phyloP scores from a whole-genome alignment of 1,140 invertebrate species.

The Lutraria rhynchaena region DNA sequence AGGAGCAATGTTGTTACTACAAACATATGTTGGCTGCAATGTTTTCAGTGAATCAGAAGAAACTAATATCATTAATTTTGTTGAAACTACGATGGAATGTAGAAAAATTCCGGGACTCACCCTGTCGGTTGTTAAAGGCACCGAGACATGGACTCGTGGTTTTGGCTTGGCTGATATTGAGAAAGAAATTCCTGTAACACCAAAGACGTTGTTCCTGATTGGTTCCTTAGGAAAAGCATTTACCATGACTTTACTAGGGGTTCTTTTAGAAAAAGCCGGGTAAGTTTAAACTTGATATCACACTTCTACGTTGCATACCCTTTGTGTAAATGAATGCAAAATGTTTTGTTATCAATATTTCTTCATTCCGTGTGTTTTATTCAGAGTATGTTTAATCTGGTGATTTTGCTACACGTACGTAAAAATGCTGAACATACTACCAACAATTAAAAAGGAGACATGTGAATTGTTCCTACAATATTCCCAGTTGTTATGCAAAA shows the following conservation, averaged over 20 bases:
- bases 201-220: constrained; percentile 58
- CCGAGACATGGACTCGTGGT: constrained; percentile 56
- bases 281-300: too few species aligned
- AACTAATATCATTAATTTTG: background rate
- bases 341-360: too few species aligned
- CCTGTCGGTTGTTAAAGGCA: constrained; percentile 63
- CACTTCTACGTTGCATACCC: too few species aligned
- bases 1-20: too few species aligned
- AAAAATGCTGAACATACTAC: too few species aligned
- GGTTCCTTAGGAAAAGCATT: constrained; percentile 63
- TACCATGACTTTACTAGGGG: constrained; percentile 57
- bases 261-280: constrained; percentile 38
- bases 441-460: too few species aligned
- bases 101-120: constrained; percentile 54
- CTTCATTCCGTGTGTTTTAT: too few species aligned
- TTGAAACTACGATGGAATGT: constrained; percentile 38
- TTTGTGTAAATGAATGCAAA: too few species aligned
- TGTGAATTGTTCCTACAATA: too few species aligned
- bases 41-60: constrained; percentile 30
- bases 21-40: background rate
- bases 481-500: too few species aligned
- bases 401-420: too few species aligned
- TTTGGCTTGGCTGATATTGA: constrained; percentile 55
- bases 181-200: constrained; percentile 22
- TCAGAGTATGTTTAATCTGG: too few species aligned